Base-by-base conservation (phyloP, 2,797 vertebrate genomes). In the Peromyscus nudipes region DNA sequence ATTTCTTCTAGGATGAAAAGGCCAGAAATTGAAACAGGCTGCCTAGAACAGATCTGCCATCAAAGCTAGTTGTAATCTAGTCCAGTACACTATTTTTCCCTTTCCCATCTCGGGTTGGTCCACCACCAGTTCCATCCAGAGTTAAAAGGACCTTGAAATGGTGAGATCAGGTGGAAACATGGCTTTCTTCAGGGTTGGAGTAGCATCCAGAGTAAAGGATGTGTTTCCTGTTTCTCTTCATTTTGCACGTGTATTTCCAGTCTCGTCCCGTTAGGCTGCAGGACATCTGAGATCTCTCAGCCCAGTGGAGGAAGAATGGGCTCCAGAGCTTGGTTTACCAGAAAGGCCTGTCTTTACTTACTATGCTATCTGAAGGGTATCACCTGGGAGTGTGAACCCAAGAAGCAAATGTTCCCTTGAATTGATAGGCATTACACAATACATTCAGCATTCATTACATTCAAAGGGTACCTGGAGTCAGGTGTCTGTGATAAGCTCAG, bases 321-420 rank as follows among this genome's bases (percentile, higher is more conserved):
- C 43, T 62, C 69, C 52, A 31, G 14, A 82, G 57, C 37, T 67
- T 94, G 12, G 62, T 83, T 79, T 95, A 82, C 4, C 25, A 95
- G 77, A 77, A 95, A 67, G 31, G 62, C 4, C 13, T 37, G 60
- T 67, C 57, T 95, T 96, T 27, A 80, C 16, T 92, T 96, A 43
- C 52, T 95, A 75, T 82, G 95, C 93, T 82, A 80, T n/a, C n/a
- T 82, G 88, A 29, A 95, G 31, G 34, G 27, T 71, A 75, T 79
- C 92, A 96, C 73, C 81, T 57, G 86, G 46, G 57, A 49, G 13
- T 60, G 81, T 91, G 67, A 85, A 37, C 21, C 84, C n/a, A 91
- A 92, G 88, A 92, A 92, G 23, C 34, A 92, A 92, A n/a, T n/a
- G 34, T 82, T 81, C 23, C 49, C 43, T 83, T 80, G 46, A 62